Evolutionary conservation across 2,888 invertebrate species (phyloP).

Genomic region (Chrysolina americana): DNA sequence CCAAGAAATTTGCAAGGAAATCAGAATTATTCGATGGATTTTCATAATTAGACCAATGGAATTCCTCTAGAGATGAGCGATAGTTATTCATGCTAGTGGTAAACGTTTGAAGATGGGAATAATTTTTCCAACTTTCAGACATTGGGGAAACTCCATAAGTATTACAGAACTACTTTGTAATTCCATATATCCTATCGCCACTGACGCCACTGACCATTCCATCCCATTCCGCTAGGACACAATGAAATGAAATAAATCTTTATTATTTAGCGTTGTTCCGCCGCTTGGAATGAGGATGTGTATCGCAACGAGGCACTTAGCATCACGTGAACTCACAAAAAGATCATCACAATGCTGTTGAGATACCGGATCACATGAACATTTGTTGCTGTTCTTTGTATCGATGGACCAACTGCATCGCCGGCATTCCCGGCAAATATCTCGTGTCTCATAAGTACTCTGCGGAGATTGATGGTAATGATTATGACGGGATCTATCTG

Average conservation of each 20-base stretch:
- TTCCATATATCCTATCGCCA: too few relatives aligned
- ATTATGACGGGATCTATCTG: not conserved
- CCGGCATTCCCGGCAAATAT: not conserved
- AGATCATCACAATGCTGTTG: constrained; percentile 32
- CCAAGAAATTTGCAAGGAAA: too few relatives aligned
- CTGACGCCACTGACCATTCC: not conserved
- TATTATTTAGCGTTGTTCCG: constrained; percentile 38
- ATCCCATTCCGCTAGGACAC: constrained; percentile 24
- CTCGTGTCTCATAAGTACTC: not conserved
- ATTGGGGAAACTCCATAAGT: too few relatives aligned
- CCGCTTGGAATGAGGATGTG: constrained; percentile 40
- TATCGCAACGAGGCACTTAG: constrained; percentile 28
- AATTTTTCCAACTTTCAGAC: too few relatives aligned
- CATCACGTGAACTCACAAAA: constrained; percentile 30
- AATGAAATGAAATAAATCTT: constrained; percentile 39
- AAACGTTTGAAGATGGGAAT: too few relatives aligned
- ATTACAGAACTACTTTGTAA: too few relatives aligned
- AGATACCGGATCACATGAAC: constrained; percentile 23
- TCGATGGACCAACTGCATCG: not conserved
- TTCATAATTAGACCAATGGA: too few relatives aligned
- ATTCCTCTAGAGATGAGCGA: too few relatives aligned
- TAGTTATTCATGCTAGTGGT: too few relatives aligned
- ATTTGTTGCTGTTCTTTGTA: not conserved
- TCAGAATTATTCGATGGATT: too few relatives aligned
- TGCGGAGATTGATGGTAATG: not conserved